Conservation (phyloP, 2,113 vertebrate species). For the Amblyornis subalaris region DNA sequence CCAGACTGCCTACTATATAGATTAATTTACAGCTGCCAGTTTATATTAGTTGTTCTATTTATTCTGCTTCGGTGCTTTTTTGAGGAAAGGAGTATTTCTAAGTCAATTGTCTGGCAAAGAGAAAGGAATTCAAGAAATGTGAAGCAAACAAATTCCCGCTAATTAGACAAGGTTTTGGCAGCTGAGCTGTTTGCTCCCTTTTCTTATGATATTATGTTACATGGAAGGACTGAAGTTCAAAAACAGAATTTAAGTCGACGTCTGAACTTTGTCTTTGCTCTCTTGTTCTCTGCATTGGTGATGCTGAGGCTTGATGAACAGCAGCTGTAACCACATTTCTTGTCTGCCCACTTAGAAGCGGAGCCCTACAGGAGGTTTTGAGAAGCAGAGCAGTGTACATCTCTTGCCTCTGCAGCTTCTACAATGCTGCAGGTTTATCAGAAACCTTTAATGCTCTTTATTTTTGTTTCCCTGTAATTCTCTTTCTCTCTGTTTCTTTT, state of each 20-base stretch:
- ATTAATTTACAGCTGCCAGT: constrained; percentile 51
- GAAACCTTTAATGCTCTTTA: background rate
- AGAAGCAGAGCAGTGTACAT: fast-evolving
- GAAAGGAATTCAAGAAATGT: constrained; percentile 47
- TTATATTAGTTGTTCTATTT: constrained; percentile 56
- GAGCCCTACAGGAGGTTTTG: background rate
- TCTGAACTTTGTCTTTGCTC: background rate
- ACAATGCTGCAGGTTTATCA: background rate
- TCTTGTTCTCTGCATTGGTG: background rate
- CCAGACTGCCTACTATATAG: background rate
- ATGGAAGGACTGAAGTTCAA: background rate
- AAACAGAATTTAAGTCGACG: background rate
- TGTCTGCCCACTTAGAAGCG: background rate
- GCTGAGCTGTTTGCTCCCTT: background rate
- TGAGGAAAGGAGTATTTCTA: constrained; percentile 35
- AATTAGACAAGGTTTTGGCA: constrained; percentile 32
- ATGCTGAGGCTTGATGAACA: background rate
- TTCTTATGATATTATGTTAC: background rate
- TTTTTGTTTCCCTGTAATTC: background rate
- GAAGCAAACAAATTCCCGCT: constrained; percentile 1
- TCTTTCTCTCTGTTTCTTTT: background rate
- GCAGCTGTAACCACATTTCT: background rate
- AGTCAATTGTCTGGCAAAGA: constrained; percentile 23
- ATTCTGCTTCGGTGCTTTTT: constrained; percentile 44
- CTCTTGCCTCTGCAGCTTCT: background rate